A percentile compares a stretch with the other conserved stretches of the same genome.
Conservation (phyloP, 2,113 vertebrate species). For the Ammodytes marinus region DNA sequence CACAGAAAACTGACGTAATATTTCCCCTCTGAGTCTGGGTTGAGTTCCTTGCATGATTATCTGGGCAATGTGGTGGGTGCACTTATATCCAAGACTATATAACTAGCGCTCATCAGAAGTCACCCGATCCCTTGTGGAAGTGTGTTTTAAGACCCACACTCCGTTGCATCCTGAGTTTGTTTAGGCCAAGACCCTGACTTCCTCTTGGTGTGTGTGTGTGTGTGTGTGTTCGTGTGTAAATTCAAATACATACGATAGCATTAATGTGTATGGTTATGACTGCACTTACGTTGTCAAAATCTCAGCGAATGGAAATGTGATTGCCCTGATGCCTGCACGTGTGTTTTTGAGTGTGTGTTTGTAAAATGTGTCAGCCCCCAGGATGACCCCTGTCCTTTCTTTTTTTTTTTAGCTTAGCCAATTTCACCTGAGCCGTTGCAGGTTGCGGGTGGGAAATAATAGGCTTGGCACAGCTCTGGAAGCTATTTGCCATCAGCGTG, state of each 20-base stretch:
- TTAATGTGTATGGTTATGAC: constrained; percentile 37
- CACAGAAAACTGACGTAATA: constrained; percentile 42
- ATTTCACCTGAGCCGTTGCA: constrained; percentile 79
- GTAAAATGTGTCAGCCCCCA: constrained; percentile 46
- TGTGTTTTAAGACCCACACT: constrained; percentile 62
- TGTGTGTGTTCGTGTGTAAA: constrained; percentile 5
- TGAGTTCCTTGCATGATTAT: constrained; percentile 43
- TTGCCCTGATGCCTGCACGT: constrained; percentile 40
- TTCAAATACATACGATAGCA: constrained; percentile 49
- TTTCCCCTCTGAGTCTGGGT: constrained; percentile 27
- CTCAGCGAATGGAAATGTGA: constrained; percentile 22
- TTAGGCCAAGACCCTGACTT: constrained; percentile 70
- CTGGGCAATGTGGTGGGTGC: constrained; percentile 53
- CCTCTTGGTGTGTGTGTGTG: constrained; percentile 16
- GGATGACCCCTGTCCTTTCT: constrained; percentile 51
- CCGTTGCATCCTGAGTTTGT: constrained; percentile 74
- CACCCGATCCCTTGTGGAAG: constrained; percentile 66
- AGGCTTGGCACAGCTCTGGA: constrained; percentile 81
- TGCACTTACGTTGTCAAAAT: constrained; percentile 59
- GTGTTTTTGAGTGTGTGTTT: constrained; percentile 18
- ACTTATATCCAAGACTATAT: constrained; percentile 69
- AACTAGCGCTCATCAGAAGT: constrained; percentile 62
- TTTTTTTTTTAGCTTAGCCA: constrained; percentile 57
- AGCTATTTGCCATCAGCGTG: constrained; percentile 84
- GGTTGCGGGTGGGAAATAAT: constrained; percentile 77